phyloP scores from a whole-genome alignment of 2,113 vertebrate species.

The Acanthisitta chloris region DNA sequence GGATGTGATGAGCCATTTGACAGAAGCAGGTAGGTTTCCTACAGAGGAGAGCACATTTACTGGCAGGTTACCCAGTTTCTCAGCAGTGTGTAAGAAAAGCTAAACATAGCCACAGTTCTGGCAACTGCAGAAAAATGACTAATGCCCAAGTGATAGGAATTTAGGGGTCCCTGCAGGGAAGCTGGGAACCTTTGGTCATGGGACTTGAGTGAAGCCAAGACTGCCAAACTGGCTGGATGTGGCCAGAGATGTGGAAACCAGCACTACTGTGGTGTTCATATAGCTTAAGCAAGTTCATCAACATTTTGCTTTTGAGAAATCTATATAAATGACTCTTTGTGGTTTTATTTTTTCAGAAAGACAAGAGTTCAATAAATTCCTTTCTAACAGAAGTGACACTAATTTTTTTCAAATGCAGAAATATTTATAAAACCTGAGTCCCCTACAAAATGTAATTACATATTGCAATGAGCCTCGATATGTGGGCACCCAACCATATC shows the following conservation, averaged over 20 bases:
- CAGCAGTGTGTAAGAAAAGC: neutral
- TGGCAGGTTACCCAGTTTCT: neutral
- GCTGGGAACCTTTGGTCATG: neutral
- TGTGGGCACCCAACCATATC: neutral
- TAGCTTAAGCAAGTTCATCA: neutral
- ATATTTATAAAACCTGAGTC: neutral
- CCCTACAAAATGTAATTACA: neutral
- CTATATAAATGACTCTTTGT: neutral
- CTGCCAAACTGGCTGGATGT: neutral
- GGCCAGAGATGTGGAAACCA: neutral
- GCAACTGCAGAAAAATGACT: neutral
- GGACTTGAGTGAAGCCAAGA: neutral
- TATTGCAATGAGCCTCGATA: neutral
- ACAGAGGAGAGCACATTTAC: neutral
- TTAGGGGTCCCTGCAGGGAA: neutral
- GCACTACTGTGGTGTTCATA: neutral
- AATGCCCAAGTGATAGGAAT: neutral
- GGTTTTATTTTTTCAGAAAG: neutral
- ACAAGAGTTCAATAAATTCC: neutral
- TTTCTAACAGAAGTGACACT: neutral
- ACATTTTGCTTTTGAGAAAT: neutral
- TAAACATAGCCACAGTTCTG: neutral
- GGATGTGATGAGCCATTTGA: neutral
- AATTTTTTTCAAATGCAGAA: neutral
- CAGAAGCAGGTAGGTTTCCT: neutral